These are phyloP conservation scores for Dinoponera quadriceps DNA, from an alignment of 1,140 invertebrate species.

Conservation along the genomic window DNA sequence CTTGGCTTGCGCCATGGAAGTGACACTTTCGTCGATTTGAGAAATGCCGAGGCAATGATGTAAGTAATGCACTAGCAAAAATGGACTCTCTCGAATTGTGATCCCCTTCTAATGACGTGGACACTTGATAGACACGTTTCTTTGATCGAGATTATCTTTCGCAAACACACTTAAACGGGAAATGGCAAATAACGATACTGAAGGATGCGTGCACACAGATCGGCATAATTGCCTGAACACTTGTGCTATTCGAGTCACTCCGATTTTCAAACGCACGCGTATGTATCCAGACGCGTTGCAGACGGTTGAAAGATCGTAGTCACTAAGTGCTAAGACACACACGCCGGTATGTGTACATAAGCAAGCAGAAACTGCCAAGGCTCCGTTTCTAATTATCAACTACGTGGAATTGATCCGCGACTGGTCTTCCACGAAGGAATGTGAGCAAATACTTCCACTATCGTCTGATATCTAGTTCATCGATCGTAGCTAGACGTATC, in stretches of 20 bases:
- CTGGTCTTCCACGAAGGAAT: slow-evolving; percentile 14
- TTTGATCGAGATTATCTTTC: too few relatives aligned
- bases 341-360: background rate
- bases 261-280: too few relatives aligned
- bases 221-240: too few relatives aligned
- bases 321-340: too few relatives aligned
- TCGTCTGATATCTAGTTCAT: slow-evolving; percentile 34
- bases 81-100: background rate
- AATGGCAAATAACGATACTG: too few relatives aligned
- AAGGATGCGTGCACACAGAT: too few relatives aligned
- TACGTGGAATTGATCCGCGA: background rate
- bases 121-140: background rate
- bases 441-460: slow-evolving; percentile 38
- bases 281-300: too few relatives aligned
- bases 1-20: background rate
- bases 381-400: background rate
- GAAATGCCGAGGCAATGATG: background rate
- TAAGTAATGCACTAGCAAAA: slow-evolving; percentile 7
- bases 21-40: slow-evolving; percentile 2
- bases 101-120: background rate
- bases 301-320: too few relatives aligned
- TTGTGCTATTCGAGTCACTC: too few relatives aligned
- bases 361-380: background rate
- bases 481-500: slow-evolving; percentile 21
- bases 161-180: too few relatives aligned